These are phyloP conservation scores for Catocala nupta DNA, from an alignment of 2,888 invertebrate genomes.

Conservation along the genomic window DNA sequence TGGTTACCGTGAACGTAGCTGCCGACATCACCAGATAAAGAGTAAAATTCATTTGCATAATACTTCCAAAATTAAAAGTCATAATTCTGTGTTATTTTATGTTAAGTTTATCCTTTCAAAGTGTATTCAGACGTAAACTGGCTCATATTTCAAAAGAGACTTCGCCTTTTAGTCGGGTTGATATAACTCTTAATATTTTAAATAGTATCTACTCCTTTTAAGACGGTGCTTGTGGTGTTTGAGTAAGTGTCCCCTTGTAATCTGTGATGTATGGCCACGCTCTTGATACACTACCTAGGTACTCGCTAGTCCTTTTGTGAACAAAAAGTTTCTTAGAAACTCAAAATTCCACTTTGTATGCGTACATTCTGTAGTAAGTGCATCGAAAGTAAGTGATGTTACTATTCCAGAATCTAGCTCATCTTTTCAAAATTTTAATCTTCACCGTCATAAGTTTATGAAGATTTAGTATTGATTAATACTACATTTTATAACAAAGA, in stretches of 20 bases:
- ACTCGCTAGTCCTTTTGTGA: slow-evolving; percentile 31
- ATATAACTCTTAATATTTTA: slow-evolving; percentile 52
- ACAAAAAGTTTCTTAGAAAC: slow-evolving; percentile 36
- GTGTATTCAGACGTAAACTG: slow-evolving; percentile 41
- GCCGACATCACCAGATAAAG: slow-evolving; percentile 15
- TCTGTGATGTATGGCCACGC: slow-evolving; percentile 61
- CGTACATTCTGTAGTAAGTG: not conserved
- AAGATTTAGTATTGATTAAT: no score
- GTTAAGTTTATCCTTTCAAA: slow-evolving; percentile 27
- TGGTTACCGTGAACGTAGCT: slow-evolving; percentile 25
- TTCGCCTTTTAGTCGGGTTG: slow-evolving; percentile 39
- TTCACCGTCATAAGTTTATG: no score
- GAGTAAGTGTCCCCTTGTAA: slow-evolving; percentile 61
- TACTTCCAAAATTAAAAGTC: slow-evolving; percentile 25
- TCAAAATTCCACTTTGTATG: slow-evolving; percentile 33
- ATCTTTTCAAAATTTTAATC: no score
- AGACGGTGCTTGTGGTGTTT: slow-evolving; percentile 56
- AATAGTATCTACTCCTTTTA: slow-evolving; percentile 56
- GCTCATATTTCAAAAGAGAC: slow-evolving; percentile 52
- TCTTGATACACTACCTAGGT: slow-evolving; percentile 50
- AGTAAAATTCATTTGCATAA: slow-evolving; percentile 31
- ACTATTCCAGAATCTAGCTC: no score
- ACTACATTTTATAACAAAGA: no score
- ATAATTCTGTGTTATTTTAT: slow-evolving; percentile 24
- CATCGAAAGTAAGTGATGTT: no score